Conservation (phyloP, 2,888 invertebrate genomes). For the Drosophila antonietae region DNA sequence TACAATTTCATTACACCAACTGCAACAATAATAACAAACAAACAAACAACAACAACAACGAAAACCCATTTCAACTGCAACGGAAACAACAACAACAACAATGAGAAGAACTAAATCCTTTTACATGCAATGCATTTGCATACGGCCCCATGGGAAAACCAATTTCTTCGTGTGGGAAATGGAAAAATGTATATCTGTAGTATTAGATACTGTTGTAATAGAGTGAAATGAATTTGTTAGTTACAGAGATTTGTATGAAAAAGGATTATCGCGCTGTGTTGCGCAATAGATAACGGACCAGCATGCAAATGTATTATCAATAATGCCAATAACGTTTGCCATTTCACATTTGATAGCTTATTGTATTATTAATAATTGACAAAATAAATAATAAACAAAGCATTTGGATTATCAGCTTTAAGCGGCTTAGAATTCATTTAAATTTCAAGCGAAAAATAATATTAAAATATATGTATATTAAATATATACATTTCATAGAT, state of each 20-base stretch:
- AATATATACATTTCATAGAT: neutral
- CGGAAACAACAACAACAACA: neutral
- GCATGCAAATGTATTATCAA: neutral
- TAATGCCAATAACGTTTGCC: neutral
- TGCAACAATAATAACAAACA: conserved; percentile 9
- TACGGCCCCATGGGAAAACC: neutral
- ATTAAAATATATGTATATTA: no score
- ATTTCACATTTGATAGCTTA: neutral
- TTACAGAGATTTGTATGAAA: neutral
- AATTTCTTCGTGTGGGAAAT: neutral
- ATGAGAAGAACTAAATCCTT: neutral
- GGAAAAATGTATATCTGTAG: neutral
- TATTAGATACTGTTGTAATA: neutral
- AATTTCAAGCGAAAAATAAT: no score
- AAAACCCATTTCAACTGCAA: conserved; percentile 8
- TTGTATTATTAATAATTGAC: no score
- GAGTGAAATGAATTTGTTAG: neutral
- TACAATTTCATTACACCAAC: conserved; percentile 21
- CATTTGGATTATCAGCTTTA: neutral
- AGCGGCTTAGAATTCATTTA: no score
- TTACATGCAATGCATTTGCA: conserved; percentile 18
- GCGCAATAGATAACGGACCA: neutral
- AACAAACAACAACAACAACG: conserved; percentile 5
- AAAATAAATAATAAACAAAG: no score
- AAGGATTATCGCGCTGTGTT: neutral